Evolutionary conservation across 2,888 invertebrate genomes (phyloP).

Genomic region (Heliconius hortense): DNA sequence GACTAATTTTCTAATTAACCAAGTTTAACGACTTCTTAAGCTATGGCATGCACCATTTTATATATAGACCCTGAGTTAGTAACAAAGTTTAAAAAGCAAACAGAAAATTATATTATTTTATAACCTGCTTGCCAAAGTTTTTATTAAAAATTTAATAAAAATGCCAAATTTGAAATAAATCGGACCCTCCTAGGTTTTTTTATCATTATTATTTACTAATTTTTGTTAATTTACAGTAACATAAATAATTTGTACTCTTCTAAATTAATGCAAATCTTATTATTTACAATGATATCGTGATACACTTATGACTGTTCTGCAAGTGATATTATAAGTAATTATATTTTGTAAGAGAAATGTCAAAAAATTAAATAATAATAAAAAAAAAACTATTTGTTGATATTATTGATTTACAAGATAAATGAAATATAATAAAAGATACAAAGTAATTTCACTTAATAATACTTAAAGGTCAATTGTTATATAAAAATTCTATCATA

Average conservation of each 20-base stretch:
- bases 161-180: slow-evolving; percentile 41
- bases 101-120: slow-evolving; percentile 16
- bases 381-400: neutral
- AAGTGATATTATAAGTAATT: slow-evolving; percentile 2
- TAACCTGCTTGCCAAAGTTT: neutral
- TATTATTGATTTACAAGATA: neutral
- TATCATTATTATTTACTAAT: slow-evolving; percentile 55
- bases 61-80: slow-evolving; percentile 68
- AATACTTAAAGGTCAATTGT: slow-evolving; percentile 20
- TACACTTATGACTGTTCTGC: neutral
- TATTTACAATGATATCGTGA: slow-evolving; percentile 58
- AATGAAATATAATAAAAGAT: neutral
- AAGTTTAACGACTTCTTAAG: slow-evolving; percentile 52
- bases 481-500: slow-evolving; percentile 4
- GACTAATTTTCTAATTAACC: slow-evolving; percentile 29
- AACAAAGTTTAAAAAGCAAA: slow-evolving; percentile 48
- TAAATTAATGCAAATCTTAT: slow-evolving; percentile 73
- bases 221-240: slow-evolving; percentile 56
- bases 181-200: slow-evolving; percentile 25
- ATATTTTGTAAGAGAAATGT: slow-evolving; percentile 29
- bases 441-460: slow-evolving; percentile 15
- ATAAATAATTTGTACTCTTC: slow-evolving; percentile 79
- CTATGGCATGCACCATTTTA: slow-evolving; percentile 68
- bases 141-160: slow-evolving; percentile 38
- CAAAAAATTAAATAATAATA: slow-evolving; percentile 16